Evolutionary conservation across 2,888 invertebrate species (phyloP), one percentile per base, ranked within the genome.

Genomic region (Clistopyga incitator): DNA sequence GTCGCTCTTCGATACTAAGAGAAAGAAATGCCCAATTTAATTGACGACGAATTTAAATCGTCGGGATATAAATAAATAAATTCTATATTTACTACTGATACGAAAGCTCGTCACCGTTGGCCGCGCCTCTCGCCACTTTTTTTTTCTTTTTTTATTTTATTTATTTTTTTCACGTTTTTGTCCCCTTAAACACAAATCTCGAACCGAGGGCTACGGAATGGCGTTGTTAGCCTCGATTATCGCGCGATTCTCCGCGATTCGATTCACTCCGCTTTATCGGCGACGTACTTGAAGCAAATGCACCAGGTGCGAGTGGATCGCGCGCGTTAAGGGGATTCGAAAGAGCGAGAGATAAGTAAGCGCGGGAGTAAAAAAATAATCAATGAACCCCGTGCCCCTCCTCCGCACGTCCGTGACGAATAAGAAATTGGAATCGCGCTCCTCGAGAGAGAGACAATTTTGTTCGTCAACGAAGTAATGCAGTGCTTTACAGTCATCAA

Each of bases 371-470:
- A 71, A 72, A 76, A 76, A 74, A 82, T 72, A 82, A 76, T 76
- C 79, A 82, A 84, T 80, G 84, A 84, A 70, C 67, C 18, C 64
- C 34, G 50, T 74, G 25, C 72, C 38, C 34, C 29, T 34, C 20
- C 59, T n/a, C 65, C 67, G 77, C 78, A 79, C 72, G 84, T 61
- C 81, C 82, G 84, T 82, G 82, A 76, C 84, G 84, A 84, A 82
- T 81, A 72, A 82, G 72, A 84, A 82, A 82, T 84, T 82, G 82
- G 78, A 79, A 79, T 79, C 52, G 42, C 64, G 38, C 29, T 78
- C 74, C 68, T 72, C 70, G 56, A 78, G 72, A 42, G 42, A 81
- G 42, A 81, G 74, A 84, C 78, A 78, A 84, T 84, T 78, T 84
- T 38, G 84, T 75, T 84, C 81, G 84, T 84, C 84, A 84, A 80